phyloP scores from a whole-genome alignment of 2,797 vertebrate genomes.

The Rhynchonycteris naso region DNA sequence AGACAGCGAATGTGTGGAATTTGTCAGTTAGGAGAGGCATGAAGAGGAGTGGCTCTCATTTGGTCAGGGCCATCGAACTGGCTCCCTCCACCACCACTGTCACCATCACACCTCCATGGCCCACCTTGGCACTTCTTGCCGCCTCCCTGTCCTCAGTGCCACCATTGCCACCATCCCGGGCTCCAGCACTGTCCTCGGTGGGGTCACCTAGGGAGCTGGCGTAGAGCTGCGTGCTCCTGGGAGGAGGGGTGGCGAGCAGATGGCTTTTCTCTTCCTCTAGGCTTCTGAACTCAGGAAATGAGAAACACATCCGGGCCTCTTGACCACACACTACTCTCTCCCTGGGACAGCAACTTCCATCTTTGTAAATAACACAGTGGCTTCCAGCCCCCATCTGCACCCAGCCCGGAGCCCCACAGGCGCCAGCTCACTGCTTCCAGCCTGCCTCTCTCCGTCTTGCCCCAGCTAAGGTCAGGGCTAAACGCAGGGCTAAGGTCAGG shows the following conservation, averaged over 20 bases:
- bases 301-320: not conserved
- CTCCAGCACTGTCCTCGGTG: not conserved
- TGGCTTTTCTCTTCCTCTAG: not conserved
- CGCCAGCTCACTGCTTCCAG: not conserved
- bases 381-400: not conserved
- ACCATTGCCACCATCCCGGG: not conserved
- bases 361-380: not conserved
- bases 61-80: not conserved
- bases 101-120: not conserved
- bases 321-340: not conserved
- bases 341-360: not conserved
- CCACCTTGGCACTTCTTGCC: not conserved
- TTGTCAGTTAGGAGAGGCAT: constrained; percentile 25
- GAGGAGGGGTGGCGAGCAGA: not conserved
- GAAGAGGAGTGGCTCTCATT: not conserved
- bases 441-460: not conserved
- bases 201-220: not conserved
- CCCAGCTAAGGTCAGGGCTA: not conserved
- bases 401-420: not conserved
- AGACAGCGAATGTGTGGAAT: constrained; percentile 46
- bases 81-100: not conserved
- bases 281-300: constrained; percentile 45
- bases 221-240: not conserved
- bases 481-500: not conserved
- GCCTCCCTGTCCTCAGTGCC: not conserved